These are phyloP conservation scores for Odobenus rosmarus DNA, from an alignment of 2,113 vertebrate species.

Conservation along the genomic window DNA sequence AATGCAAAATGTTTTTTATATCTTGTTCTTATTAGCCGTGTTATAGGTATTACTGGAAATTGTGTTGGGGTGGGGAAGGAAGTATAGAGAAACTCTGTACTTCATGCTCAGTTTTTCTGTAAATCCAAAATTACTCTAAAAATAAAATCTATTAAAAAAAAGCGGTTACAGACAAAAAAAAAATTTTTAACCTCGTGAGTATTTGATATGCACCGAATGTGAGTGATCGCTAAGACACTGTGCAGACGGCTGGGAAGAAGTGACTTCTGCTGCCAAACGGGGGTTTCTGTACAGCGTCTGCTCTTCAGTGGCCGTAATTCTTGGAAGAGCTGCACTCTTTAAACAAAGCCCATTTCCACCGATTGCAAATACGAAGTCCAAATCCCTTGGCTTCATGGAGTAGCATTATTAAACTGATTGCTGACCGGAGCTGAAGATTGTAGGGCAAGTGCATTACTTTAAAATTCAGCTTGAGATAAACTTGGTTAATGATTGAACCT, in stretches of 20 bases:
- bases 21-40: background rate
- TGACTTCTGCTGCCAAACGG: background rate
- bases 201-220: background rate
- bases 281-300: background rate
- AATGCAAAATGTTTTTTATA: background rate
- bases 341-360: background rate
- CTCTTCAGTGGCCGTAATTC: background rate
- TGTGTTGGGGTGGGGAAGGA: background rate
- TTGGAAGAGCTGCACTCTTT: background rate
- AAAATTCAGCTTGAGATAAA: background rate
- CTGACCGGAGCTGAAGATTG: background rate
- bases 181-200: background rate
- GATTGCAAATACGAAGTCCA: fast-evolving
- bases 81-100: background rate
- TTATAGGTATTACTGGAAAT: background rate
- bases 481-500: conserved; percentile 35
- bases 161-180: background rate
- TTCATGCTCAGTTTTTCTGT: background rate
- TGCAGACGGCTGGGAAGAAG: fast-evolving
- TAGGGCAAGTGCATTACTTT: background rate
- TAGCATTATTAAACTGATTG: background rate
- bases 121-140: background rate
- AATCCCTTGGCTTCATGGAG: background rate
- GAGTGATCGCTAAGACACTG: background rate
- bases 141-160: background rate